Evolutionary conservation across 2,888 invertebrate species (phyloP).

Genomic region (Pristionchus japonicus): DNA sequence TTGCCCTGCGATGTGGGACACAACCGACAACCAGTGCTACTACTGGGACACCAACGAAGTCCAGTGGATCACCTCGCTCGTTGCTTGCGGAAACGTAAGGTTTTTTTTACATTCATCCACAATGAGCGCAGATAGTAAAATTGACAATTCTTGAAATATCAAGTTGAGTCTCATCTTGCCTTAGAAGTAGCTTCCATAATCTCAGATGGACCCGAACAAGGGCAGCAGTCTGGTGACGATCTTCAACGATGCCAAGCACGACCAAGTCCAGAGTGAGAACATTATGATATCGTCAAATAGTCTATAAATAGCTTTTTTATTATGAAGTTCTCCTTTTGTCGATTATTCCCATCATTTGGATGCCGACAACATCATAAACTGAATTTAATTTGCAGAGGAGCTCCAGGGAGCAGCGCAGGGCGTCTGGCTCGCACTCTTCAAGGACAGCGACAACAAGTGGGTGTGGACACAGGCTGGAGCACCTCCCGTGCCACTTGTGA

Average conservation of each 20-base stretch:
- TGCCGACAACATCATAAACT: too few relatives aligned
- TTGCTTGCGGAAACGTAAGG: conserved; percentile 16
- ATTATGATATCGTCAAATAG: not conserved
- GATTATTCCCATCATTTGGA: too few relatives aligned
- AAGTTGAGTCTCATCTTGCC: not conserved
- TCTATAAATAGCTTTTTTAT: too few relatives aligned
- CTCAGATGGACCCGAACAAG: not conserved
- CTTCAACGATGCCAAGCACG: conserved; percentile 50
- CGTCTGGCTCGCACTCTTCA: conserved; percentile 8
- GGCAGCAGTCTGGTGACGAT: conserved; percentile 54
- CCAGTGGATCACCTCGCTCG: conserved; percentile 23
- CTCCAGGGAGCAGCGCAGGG: not conserved
- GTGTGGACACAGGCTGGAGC: not conserved
- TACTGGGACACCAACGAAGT: not conserved
- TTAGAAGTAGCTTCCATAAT: not conserved
- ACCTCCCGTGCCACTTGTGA: conserved; percentile 25
- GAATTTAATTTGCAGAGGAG: not conserved
- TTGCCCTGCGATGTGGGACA: conserved; percentile 14
- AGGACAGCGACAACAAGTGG: not conserved
- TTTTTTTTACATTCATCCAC: not conserved
- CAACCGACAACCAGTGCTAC: not conserved
- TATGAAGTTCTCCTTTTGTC: too few relatives aligned
- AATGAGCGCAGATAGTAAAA: not conserved
- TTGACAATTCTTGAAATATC: too few relatives aligned
- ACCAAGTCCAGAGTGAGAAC: conserved; percentile 49